Evolutionary conservation across 2,888 invertebrate genomes (phyloP).

Genomic region (Micoletzkya japonica): DNA sequence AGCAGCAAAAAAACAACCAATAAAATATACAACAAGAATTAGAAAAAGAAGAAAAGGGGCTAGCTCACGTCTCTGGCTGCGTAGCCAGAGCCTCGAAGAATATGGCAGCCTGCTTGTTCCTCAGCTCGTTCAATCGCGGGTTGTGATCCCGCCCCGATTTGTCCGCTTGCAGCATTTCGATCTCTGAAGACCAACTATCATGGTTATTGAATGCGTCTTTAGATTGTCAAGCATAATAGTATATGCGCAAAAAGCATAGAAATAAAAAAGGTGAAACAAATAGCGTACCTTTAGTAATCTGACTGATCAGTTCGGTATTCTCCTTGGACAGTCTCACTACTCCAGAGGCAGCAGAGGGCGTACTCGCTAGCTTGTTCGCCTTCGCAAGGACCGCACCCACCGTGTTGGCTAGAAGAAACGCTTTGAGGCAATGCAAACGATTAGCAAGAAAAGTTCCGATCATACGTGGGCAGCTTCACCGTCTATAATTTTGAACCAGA

Average conservation of each 20-base stretch:
- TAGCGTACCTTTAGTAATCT: neutral
- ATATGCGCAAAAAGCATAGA: neutral
- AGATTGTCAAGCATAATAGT: neutral
- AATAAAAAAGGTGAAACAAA: neutral
- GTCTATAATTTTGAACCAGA: neutral
- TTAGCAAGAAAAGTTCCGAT: neutral
- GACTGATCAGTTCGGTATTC: neutral
- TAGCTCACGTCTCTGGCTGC: neutral
- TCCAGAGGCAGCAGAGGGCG: neutral
- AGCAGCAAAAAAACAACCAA: too few relatives aligned
- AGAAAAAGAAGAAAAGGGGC: neutral
- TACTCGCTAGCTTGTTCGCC: slow-evolving; percentile 5
- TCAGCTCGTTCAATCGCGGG: neutral
- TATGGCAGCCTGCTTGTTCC: neutral
- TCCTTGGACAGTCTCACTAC: neutral
- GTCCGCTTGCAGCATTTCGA: neutral
- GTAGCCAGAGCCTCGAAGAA: slow-evolving; percentile 11
- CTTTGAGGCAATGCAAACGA: neutral
- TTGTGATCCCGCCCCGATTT: neutral
- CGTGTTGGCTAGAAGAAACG: neutral
- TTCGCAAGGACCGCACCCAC: slow-evolving; percentile 22
- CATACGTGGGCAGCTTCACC: too few relatives aligned
- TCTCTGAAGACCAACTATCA: neutral
- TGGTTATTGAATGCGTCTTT: neutral
- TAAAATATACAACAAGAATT: neutral